These are phyloP conservation scores for Antechinus stuartii DNA, from an alignment of 2,113 vertebrate genomes.

Conservation along the genomic window DNA sequence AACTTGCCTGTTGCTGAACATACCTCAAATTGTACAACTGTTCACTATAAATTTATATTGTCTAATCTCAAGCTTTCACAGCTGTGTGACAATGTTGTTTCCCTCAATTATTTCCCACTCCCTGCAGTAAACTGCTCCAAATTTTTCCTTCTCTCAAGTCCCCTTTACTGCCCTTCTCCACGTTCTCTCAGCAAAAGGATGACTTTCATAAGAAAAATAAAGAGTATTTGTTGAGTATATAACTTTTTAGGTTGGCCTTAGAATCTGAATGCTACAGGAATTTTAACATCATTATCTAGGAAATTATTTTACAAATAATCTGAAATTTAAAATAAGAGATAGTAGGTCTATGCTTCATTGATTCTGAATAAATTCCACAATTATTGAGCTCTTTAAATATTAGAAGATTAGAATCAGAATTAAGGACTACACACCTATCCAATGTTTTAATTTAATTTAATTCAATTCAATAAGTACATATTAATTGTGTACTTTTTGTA, in stretches of 20 bases:
- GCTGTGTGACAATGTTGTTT: neutral
- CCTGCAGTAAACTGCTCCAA: neutral
- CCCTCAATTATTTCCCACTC: neutral
- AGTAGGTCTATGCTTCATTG: neutral
- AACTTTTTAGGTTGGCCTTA: neutral
- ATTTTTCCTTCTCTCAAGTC: neutral
- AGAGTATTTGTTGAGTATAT: neutral
- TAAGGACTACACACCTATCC: neutral
- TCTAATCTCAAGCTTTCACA: neutral
- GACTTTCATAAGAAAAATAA: neutral
- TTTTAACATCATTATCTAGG: constrained; percentile 19
- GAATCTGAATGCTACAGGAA: neutral
- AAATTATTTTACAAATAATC: neutral
- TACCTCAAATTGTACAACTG: neutral
- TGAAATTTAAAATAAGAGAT: neutral
- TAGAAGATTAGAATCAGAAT: constrained; percentile 1
- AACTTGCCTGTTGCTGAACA: neutral
- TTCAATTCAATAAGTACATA: constrained; percentile 20
- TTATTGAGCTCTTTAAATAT: neutral
- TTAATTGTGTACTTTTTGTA: neutral
- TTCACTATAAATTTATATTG: neutral
- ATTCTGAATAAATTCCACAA: neutral
- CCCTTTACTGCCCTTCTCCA: neutral
- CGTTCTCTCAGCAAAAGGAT: neutral
- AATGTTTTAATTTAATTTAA: neutral